These are phyloP conservation scores for Caenorhabditis macrosperma DNA, from an alignment of 2,888 invertebrate species.

Conservation along the genomic window DNA sequence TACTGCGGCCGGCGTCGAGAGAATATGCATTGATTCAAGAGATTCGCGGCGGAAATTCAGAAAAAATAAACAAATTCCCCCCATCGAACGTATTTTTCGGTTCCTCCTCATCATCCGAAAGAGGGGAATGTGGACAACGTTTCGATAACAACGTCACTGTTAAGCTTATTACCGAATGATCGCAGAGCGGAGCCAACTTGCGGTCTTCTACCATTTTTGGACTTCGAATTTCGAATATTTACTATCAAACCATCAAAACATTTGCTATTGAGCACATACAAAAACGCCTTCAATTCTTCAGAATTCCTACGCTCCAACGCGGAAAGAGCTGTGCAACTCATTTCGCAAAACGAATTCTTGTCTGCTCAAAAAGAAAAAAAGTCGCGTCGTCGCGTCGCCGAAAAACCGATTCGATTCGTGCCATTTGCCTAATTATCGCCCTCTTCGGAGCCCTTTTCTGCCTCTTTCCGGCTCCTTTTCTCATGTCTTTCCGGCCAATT, in stretches of 20 bases:
- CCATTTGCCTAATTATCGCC: constrained; percentile 23
- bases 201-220: too few relatives aligned
- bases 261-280: too few relatives aligned
- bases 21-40: background rate
- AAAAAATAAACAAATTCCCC: background rate
- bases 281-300: too few relatives aligned
- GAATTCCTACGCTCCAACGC: too few relatives aligned
- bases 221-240: too few relatives aligned
- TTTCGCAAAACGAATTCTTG: background rate
- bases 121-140: background rate
- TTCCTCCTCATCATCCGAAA: background rate
- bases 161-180: background rate
- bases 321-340: too few relatives aligned
- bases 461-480: constrained; percentile 13
- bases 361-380: background rate
- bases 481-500: constrained; percentile 4
- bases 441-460: background rate
- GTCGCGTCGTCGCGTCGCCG: background rate
- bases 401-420: constrained; percentile 22
- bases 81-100: background rate
- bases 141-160: background rate
- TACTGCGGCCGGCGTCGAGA: too few relatives aligned
- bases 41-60: background rate
- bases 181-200: too few relatives aligned
- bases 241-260: too few relatives aligned